Conservation (phyloP, 2,797 vertebrate genomes). For the Coregonus sp. region DNA sequence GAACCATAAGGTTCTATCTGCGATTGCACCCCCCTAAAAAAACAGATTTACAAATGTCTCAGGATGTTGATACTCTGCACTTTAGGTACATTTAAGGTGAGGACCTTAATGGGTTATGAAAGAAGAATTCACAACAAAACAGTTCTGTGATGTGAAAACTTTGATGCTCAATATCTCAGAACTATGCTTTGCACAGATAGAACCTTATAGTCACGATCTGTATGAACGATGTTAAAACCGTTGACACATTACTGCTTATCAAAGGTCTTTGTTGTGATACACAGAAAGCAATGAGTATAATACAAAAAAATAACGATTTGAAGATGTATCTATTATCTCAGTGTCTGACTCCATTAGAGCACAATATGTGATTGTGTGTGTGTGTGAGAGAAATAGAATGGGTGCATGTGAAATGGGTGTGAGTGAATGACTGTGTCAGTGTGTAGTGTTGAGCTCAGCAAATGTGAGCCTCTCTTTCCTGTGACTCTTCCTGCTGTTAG, state of each 20-base stretch:
- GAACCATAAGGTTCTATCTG: too few relatives aligned
- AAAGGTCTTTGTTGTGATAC: neutral
- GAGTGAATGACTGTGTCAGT: neutral
- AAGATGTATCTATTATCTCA: neutral
- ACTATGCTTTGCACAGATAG: too few relatives aligned
- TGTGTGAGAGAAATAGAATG: neutral
- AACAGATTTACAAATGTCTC: too few relatives aligned
- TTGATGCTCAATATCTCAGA: too few relatives aligned
- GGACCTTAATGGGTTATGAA: too few relatives aligned
- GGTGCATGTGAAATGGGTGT: neutral
- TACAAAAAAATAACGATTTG: neutral
- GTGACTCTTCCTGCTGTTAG: slow-evolving; percentile 7
- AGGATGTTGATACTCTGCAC: too few relatives aligned
- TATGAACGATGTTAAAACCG: too few relatives aligned
- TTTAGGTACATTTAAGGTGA: too few relatives aligned
- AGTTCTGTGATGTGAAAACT: too few relatives aligned
- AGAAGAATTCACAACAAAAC: too few relatives aligned
- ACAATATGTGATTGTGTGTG: neutral
- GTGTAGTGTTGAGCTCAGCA: slow-evolving; percentile 21
- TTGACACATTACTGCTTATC: neutral
- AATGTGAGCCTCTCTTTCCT: slow-evolving; percentile 3
- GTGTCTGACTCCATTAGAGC: neutral
- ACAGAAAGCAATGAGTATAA: neutral
- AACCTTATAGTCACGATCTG: too few relatives aligned
- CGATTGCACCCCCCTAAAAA: too few relatives aligned